phyloP scores from a whole-genome alignment of 64 coral and sea anemone genomes.

The Pocillopora verrucosa region DNA sequence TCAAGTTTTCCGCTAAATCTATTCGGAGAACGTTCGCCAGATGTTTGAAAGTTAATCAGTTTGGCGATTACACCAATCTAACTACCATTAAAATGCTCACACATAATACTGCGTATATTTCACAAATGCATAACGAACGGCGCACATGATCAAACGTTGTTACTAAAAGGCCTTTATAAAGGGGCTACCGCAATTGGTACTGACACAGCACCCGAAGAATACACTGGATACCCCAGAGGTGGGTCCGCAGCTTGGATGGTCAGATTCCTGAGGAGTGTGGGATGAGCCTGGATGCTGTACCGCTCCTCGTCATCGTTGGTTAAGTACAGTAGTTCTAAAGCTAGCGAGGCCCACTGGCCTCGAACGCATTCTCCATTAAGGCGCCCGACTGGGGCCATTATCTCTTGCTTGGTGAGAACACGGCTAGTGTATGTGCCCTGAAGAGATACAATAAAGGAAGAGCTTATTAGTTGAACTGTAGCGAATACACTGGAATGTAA shows the following conservation, averaged over 20 bases:
- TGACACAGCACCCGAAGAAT: slow-evolving; percentile 67
- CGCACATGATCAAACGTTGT: background rate
- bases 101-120: no score
- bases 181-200: slow-evolving; percentile 1
- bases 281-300: slow-evolving; percentile 98
- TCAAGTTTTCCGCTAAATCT: no score
- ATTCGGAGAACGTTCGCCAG: no score
- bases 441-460: background rate
- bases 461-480: background rate
- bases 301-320: slow-evolving; percentile 98
- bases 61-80: no score
- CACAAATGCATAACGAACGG: background rate
- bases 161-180: background rate
- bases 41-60: no score
- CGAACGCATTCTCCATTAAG: slow-evolving; percentile 90
- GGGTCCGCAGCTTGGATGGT: slow-evolving; percentile 93
- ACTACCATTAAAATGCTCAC: no score
- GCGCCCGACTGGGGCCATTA: slow-evolving; percentile 68
- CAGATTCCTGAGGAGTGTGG: slow-evolving; percentile 90
- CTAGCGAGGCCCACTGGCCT: slow-evolving; percentile 91
- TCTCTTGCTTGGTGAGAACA: slow-evolving; percentile 79
- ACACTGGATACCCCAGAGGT: slow-evolving; percentile 93
- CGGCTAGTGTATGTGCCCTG: slow-evolving; percentile 93
- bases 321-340: slow-evolving; percentile 88
- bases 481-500: background rate